These are phyloP conservation scores for Vireo griseus DNA, from an alignment of 2,797 vertebrate genomes.

Conservation along the genomic window DNA sequence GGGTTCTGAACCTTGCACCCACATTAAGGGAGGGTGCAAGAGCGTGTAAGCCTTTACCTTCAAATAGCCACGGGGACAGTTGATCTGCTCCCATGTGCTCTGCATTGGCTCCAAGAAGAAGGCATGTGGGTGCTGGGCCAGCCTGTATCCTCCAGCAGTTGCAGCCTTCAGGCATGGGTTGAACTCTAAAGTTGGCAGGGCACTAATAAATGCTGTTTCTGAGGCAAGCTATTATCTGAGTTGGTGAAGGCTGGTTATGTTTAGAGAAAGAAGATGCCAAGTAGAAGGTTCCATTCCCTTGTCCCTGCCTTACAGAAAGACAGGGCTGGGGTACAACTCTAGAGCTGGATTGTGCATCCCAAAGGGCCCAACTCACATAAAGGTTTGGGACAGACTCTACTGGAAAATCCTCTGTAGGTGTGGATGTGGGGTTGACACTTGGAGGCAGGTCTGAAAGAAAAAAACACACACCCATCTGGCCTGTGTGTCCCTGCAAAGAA, in stretches of 20 bases:
- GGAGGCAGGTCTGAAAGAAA: background rate
- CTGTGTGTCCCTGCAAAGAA: background rate
- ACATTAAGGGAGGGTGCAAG: background rate
- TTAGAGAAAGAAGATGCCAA: background rate
- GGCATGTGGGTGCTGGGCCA: fast-evolving
- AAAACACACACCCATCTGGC: background rate
- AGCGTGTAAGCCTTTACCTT: background rate
- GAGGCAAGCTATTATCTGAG: background rate
- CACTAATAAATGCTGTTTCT: background rate
- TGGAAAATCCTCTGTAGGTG: background rate
- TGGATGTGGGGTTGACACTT: background rate
- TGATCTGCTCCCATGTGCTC: background rate
- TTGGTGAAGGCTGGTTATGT: background rate
- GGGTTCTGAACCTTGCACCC: background rate
- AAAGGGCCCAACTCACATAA: background rate
- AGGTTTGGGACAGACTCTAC: background rate
- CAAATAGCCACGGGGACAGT: background rate
- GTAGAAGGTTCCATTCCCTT: background rate
- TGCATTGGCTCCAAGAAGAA: background rate
- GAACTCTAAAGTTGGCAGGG: background rate
- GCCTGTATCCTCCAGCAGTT: background rate
- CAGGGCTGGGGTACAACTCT: background rate
- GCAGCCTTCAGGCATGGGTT: background rate
- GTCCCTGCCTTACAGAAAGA: background rate
- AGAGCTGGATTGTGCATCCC: background rate